Conservation (phyloP, 2,888 invertebrate species). For the Netelia inedita region DNA sequence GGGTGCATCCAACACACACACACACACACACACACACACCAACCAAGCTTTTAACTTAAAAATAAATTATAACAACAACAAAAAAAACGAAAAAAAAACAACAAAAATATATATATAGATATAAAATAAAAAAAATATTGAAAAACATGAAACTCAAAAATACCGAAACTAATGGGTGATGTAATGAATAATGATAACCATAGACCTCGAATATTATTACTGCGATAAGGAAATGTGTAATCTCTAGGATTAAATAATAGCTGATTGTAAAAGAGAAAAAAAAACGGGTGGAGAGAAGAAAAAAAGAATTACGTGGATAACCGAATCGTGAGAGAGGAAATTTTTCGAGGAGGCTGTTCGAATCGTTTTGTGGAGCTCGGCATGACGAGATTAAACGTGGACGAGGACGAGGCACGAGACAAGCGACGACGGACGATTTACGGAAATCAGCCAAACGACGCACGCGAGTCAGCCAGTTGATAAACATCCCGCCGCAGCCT, state of each 20-base stretch:
- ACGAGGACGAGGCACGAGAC: constrained; percentile 34
- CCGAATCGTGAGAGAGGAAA: constrained; percentile 7
- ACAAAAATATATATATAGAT: constrained; percentile 41
- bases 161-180: constrained; percentile 62
- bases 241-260: constrained; percentile 69
- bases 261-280: constrained; percentile 55
- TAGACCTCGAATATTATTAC: constrained; percentile 70
- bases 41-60: constrained; percentile 55
- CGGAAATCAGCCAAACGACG: constrained; percentile 28
- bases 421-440: constrained; percentile 53
- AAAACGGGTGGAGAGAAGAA: constrained; percentile 34
- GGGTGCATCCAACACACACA: constrained; percentile 24
- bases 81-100: constrained; percentile 37
- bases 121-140: constrained; percentile 40
- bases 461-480: constrained; percentile 28
- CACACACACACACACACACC: constrained; percentile 30
- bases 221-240: constrained; percentile 66
- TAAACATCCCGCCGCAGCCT: constrained; percentile 16
- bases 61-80: constrained; percentile 31
- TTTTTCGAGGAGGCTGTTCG: constrained; percentile 11
- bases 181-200: constrained; percentile 67
- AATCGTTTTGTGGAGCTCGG: background rate
- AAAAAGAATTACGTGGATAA: background rate
- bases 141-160: constrained; percentile 49
- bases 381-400: constrained; percentile 1